Evolutionary conservation across 2,888 invertebrate genomes (phyloP), one percentile per base, ranked within the genome.

Genomic region (Hydriomena furcata): DNA sequence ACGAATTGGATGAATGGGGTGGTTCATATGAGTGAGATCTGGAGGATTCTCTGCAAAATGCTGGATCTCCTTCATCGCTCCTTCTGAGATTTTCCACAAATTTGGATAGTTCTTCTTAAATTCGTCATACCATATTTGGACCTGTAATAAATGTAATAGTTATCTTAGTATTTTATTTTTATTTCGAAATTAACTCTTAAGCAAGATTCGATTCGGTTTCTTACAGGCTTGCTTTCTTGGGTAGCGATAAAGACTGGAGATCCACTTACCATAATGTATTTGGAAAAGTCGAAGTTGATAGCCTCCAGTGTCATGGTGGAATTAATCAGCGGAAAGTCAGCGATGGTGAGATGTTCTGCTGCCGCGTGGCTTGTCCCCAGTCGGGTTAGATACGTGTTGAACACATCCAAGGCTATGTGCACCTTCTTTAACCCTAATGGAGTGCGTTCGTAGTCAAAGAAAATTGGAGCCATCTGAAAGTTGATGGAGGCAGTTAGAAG

Each of bases 21-120:
- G 95, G 40, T 92, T 89, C 81, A 95, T 89, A 53, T 92, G 90
- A 5, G 93, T 92, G 94, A 61, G 24, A 41, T 95, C 94, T 1
- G 95, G 95, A 0, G 94, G 95, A 82, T 94, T 94, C 36, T 92
- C 92, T 30, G 93, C 93, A 61, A 94, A 95, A 36, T 91, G 85
- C 35, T 81, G 88, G 41, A 96, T 92, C 75, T 94, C 94, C 53
- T 92, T 91, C 93, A 95, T 93, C 12, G 94, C 95, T 7, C 73
- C 90, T 49, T 91, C 93, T 0, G 93, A 94, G 42, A 95, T 93
- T 55, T 91, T 84, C 95, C 95, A 96, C 30, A 95, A 74, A 3
- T 93, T 92, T 0, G 94, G 93, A 73, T 94, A 83, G 53, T 93
- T 92, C 7, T 73, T 75, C 74, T 95, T 95, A 66, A 95, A 95